Base-by-base conservation (phyloP, 2,797 vertebrate species). In the Dermochelys coriacea region DNA sequence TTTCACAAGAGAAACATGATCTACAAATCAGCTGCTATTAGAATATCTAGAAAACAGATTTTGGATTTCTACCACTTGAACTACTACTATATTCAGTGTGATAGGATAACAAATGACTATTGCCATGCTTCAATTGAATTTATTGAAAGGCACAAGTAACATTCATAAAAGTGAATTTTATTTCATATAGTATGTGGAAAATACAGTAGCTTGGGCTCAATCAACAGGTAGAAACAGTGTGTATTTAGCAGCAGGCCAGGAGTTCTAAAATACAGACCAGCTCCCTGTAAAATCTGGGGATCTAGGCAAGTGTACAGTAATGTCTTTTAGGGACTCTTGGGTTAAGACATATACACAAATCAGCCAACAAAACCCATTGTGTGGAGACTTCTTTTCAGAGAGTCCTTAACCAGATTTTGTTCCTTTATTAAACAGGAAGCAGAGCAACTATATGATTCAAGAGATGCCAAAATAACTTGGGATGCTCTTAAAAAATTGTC, bases 381-480 rank as follows among this genome's bases (percentile, higher is more conserved):
- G 95, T 93, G 92, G 86, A 89, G 88, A 50, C 78, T 3, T n/a
- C 75, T 91, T 82, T 87, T 71, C 80, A 81, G 80, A 47, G 57
- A 75, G 82, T 90, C 94, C 85, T 86, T 47, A 81, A 80, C 87
- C 80, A 87, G 90, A 54, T 94, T 96, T 91, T 94, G 85, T 95
- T 94, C 88, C 77, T 89, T n/a, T 94, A 82, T 93, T 96, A 87
- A 96, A 94, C 87, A 96, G 96, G 87, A 97, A 96, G 94, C 94
- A 16, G 59, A 64, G 15, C 31, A 85, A 93, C 92, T 80, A 82
- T 88, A 93, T 91, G 82, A 68, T 71, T 90, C 19, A 57, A 88
- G 52, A 54, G 93, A 91, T 77, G 85, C 90, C 93, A 88, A 96
- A 93, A 95, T 93, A 94, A 95, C 91, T 93, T 3, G 27, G 81